Evolutionary conservation across 2,888 invertebrate genomes (phyloP), one percentile per base, ranked within the genome.

Genomic region (Oithona nana): DNA sequence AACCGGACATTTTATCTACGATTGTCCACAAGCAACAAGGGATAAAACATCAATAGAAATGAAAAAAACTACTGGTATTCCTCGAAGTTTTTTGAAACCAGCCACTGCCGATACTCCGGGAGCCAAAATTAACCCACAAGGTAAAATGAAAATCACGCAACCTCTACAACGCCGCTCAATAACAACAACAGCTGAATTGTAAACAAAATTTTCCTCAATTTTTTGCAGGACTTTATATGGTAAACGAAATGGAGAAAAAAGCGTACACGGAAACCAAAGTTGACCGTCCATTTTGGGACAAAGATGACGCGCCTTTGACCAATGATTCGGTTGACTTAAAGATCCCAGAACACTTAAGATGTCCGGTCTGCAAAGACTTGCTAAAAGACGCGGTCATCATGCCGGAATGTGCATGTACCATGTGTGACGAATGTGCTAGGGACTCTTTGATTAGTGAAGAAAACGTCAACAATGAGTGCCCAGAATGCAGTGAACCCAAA

Each of bases 391-490:
- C 97, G 48, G 94, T 97, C 29, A 86, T 97, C 81, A 92, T 94
- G 72, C 92, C 93, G 0, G 98, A 97, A 73, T 98, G 98, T 74
- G 97, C 95, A 2, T 89, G 89, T 73, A 93, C 93, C 11, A 98
- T 92, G 76, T 98, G 98, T 74, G 95, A 97, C 75, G 95, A 97
- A 74, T 98, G 98, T 86, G 78, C 94, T 64, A 80, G 94, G 66
- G 85, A 84, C 65, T 83, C 84, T 55, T 75, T 95, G 57, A 72
- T 95, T 63, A 93, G 94, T 71, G 93, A 94, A 70, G 90, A 93
- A 65, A 90, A 90, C 69, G 88, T 90, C 71, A 90, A 93, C 65
- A 90, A 90, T 69, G 88, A 90, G 71, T 95, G 95, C 73, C 94
- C 94, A 0, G 86, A 88, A 69, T 95, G 95, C 71, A 83, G 86